A percentile compares a stretch with the other conserved stretches of the same genome.
Conservation (phyloP, 2,888 invertebrate genomes). For the Clivina fossor region DNA sequence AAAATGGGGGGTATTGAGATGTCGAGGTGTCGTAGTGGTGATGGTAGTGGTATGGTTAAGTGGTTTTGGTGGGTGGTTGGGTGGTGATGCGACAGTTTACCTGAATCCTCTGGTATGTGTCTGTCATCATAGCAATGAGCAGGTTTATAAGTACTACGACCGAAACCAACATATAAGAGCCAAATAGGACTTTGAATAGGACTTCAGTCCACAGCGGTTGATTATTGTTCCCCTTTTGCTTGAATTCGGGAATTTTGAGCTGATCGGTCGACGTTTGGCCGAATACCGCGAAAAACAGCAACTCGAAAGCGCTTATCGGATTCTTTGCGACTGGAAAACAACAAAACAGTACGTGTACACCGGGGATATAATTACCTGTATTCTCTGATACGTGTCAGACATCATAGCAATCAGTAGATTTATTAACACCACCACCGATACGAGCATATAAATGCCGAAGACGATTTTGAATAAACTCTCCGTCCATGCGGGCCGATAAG, state of each 20-base stretch:
- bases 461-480: constrained; percentile 86
- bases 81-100: constrained; percentile 58
- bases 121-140: constrained; percentile 99
- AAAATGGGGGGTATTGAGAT: constrained; percentile 5
- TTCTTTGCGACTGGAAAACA: constrained; percentile 87
- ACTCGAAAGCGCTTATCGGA: constrained; percentile 91
- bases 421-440: constrained; percentile 96
- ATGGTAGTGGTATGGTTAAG: constrained; percentile 10
- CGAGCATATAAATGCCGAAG: constrained; percentile 97
- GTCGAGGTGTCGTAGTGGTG: not conserved
- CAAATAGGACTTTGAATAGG: constrained; percentile 85
- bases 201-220: constrained; percentile 84
- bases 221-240: constrained; percentile 53
- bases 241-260: constrained; percentile 69
- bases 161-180: constrained; percentile 98
- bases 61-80: no score
- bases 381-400: constrained; percentile 99
- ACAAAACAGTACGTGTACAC: constrained; percentile 56
- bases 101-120: constrained; percentile 99
- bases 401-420: constrained; percentile 99
- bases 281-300: constrained; percentile 98
- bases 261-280: constrained; percentile 86
- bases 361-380: constrained; percentile 77
- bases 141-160: constrained; percentile 99
- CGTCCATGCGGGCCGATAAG: constrained; percentile 80